Evolutionary conservation across 2,888 invertebrate species (phyloP).

Genomic region (Strigamia transsilvanica): DNA sequence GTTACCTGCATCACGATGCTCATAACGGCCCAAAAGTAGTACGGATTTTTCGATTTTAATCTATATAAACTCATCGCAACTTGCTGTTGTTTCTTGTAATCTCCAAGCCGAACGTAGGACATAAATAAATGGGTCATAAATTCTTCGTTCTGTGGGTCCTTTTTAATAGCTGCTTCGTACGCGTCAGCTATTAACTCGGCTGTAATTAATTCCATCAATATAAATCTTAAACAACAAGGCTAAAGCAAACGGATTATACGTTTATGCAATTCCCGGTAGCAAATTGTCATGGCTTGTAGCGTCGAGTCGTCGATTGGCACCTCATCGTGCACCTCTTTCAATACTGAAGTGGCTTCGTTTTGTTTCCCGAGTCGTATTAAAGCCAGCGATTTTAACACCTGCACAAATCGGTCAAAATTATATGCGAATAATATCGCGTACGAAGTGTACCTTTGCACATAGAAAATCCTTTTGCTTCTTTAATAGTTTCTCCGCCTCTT

Average conservation of each 20-base stretch:
- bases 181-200: slow-evolving; percentile 88
- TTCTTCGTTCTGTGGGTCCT: slow-evolving; percentile 88
- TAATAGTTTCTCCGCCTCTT: slow-evolving; percentile 94
- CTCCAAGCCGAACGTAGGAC: slow-evolving; percentile 89
- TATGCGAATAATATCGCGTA: background rate
- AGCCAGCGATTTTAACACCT: slow-evolving; percentile 90
- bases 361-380: slow-evolving; percentile 86
- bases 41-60: slow-evolving; percentile 90
- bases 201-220: slow-evolving; percentile 63
- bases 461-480: slow-evolving; percentile 89
- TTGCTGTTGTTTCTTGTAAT: slow-evolving; percentile 89
- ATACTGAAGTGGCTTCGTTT: slow-evolving; percentile 77
- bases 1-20: slow-evolving; percentile 90
- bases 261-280: slow-evolving; percentile 90
- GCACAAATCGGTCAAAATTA: slow-evolving; percentile 35
- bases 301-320: slow-evolving; percentile 91
- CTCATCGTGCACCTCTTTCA: slow-evolving; percentile 76
- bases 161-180: slow-evolving; percentile 87
- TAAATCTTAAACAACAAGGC: background rate
- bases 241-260: slow-evolving; percentile 71
- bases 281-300: slow-evolving; percentile 93
- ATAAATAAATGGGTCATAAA: slow-evolving; percentile 93
- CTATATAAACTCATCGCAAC: slow-evolving; percentile 91
- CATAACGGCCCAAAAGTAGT: slow-evolving; percentile 98
- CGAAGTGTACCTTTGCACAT: slow-evolving; percentile 75